Evolutionary conservation across 2,797 vertebrate species (phyloP).

Genomic region (Sebastiscus albofasciatus): DNA sequence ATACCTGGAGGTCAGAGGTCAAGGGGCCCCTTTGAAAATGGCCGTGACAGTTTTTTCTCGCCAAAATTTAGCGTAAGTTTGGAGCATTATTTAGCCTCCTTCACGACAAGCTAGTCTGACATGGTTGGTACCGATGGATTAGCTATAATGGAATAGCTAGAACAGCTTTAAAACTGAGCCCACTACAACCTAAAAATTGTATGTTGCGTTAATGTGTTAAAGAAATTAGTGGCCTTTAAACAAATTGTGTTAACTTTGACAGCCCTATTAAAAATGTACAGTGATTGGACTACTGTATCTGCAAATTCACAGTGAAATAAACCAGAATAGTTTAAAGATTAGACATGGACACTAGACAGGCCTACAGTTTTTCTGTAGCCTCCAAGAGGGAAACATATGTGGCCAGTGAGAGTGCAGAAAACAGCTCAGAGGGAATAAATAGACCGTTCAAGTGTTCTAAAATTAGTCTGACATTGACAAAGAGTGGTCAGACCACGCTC

Average conservation of each 20-base stretch:
- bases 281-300: neutral
- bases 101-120: too few relatives aligned
- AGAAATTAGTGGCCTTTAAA: neutral
- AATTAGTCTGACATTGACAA: constrained; percentile 25
- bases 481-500: neutral
- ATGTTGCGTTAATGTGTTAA: too few relatives aligned
- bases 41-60: too few relatives aligned
- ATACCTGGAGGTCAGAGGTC: too few relatives aligned
- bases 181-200: too few relatives aligned
- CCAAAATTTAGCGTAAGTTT: too few relatives aligned
- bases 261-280: neutral
- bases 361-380: neutral
- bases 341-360: neutral
- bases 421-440: constrained; percentile 1
- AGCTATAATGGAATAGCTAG: too few relatives aligned
- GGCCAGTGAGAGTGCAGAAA: neutral
- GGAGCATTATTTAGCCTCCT: too few relatives aligned
- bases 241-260: too few relatives aligned
- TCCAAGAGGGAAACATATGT: neutral
- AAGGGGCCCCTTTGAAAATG: too few relatives aligned
- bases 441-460: constrained; percentile 7
- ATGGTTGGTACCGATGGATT: too few relatives aligned
- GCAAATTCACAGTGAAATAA: neutral
- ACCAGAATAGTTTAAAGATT: neutral
- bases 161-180: too few relatives aligned